Conservation (phyloP, 2,888 invertebrate species). For the Anorthoa munda region DNA sequence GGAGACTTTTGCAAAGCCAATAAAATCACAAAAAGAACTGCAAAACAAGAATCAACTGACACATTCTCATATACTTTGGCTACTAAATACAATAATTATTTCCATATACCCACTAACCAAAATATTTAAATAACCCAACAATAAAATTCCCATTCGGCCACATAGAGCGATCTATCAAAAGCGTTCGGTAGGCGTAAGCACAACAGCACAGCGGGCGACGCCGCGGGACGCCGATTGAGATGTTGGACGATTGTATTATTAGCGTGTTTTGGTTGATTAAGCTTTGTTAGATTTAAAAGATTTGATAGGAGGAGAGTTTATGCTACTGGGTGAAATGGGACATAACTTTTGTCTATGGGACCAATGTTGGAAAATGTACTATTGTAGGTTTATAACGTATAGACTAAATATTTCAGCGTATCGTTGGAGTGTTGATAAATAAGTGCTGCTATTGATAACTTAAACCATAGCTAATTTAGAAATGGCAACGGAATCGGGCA, state of each 20-base stretch:
- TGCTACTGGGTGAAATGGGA: neutral
- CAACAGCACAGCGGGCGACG: constrained; percentile 74
- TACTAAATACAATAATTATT: neutral
- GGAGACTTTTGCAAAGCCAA: too few relatives aligned
- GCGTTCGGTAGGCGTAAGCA: constrained; percentile 62
- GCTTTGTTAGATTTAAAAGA: constrained; percentile 62
- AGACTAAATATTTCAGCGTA: neutral
- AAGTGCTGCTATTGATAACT: neutral
- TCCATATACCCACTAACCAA: neutral
- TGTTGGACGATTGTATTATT: constrained; percentile 65
- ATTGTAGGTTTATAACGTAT: too few relatives aligned
- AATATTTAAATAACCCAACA: constrained; percentile 55
- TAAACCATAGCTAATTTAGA: neutral
- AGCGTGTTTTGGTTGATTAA: constrained; percentile 62
- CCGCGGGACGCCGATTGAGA: constrained; percentile 73
- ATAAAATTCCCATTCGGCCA: constrained; percentile 50
- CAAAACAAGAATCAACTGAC: neutral
- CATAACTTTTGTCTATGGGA: neutral
- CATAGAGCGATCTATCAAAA: constrained; percentile 57
- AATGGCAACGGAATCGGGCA: too few relatives aligned
- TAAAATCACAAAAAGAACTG: neutral
- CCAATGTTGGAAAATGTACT: too few relatives aligned
- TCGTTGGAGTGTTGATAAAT: neutral
- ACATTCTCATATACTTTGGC: neutral
- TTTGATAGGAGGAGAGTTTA: constrained; percentile 23